Percentiles rank a stretch among this genome's conserved stretches.
These are phyloP conservation scores for Orchesella cincta DNA, from an alignment of 1,140 invertebrate species.

Conservation along the genomic window DNA sequence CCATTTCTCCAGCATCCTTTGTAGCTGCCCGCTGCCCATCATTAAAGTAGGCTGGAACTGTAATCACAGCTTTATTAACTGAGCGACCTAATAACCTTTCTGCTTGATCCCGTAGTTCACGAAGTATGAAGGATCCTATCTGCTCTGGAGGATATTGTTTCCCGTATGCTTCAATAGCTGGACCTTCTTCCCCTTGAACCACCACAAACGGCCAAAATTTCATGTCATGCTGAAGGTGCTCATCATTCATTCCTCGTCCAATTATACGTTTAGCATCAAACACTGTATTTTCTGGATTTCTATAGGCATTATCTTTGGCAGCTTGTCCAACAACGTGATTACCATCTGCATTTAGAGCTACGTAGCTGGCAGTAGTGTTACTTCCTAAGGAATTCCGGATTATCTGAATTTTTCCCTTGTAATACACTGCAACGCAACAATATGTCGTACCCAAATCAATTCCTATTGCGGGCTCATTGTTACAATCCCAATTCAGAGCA, in stretches of 20 bases:
- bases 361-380: neutral
- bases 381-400: neutral
- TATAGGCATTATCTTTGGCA: neutral
- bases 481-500: neutral
- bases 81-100: neutral
- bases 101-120: neutral
- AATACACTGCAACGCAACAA: neutral
- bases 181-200: neutral
- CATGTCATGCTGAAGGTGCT: neutral
- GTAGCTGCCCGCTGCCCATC: neutral
- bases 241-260: neutral
- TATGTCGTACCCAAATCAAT: conserved; percentile 1
- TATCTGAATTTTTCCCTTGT: neutral
- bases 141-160: neutral
- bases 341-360: neutral
- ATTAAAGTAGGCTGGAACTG: neutral
- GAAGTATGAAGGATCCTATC: neutral
- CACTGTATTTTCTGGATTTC: neutral
- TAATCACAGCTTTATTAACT: neutral
- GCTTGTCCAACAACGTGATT: neutral
- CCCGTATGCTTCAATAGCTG: neutral
- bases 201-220: neutral
- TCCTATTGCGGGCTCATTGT: conserved; percentile 11
- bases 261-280: neutral
- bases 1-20: neutral